Evolutionary conservation across 2,113 vertebrate genomes (phyloP).

Genomic region (Hucho hucho): DNA sequence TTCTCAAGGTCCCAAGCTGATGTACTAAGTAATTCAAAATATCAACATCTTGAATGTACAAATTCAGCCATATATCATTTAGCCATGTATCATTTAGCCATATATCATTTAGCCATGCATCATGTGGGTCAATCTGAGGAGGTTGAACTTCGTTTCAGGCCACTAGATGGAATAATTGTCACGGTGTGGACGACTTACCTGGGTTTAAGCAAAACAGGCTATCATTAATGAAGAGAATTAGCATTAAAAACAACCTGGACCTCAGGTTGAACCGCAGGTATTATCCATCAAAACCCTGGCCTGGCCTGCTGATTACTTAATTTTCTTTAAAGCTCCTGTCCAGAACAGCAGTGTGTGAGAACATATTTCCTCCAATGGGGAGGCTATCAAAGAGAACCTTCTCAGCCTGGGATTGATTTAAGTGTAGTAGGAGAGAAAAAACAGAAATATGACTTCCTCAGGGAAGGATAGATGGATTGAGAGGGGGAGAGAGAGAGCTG

Average conservation of each 20-base stretch:
- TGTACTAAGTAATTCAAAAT: not conserved
- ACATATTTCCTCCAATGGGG: conserved; percentile 40
- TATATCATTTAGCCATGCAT: not conserved
- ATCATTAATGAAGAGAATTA: conserved; percentile 46
- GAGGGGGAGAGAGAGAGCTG: conserved; percentile 2
- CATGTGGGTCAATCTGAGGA: not conserved
- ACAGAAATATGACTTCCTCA: conserved; percentile 53
- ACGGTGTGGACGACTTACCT: conserved; percentile 35
- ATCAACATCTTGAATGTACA: not conserved
- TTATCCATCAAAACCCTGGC: conserved; percentile 33
- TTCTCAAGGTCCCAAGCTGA: not conserved
- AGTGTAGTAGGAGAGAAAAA: conserved; percentile 48
- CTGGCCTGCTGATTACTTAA: conserved; percentile 26
- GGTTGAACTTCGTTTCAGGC: conserved; percentile 20
- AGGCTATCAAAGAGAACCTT: conserved; percentile 40
- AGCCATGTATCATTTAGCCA: not conserved
- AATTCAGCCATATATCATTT: not conserved
- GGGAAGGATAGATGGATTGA: conserved; percentile 55
- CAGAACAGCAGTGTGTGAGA: conserved; percentile 26
- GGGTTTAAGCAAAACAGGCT: conserved; percentile 27
- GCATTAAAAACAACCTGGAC: conserved; percentile 26
- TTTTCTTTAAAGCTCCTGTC: conserved; percentile 29
- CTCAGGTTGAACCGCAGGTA: conserved; percentile 18
- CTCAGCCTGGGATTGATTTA: conserved; percentile 50
- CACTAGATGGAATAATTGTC: conserved; percentile 13